Base-by-base conservation (phyloP, 2,888 invertebrate genomes). In the Autographa pulchrina region DNA sequence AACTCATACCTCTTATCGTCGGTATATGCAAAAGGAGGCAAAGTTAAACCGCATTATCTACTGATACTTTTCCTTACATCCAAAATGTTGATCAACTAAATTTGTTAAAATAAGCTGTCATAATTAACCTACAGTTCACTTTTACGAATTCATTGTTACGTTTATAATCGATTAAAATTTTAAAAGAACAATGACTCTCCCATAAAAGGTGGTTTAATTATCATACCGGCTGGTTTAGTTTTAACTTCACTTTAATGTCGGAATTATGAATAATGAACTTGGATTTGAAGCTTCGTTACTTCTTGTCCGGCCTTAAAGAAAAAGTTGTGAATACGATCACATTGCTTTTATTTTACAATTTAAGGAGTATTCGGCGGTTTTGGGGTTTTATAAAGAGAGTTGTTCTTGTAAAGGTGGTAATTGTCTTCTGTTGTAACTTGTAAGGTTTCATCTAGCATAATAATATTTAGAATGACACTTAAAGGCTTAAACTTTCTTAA, bases 241-340 rank as follows among this genome's bases (percentile, higher is more conserved):
- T 89, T 85, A 87, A 88, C 86, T 90, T 89, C 86, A 89, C 82
- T 86, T 89, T 85, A 88, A 91, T 89, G 87, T 91, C 91, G 91
- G 89, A 92, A 90, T 91, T 93, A 93, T 94, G 93, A 93, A 92
- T 93, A 94, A 94, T 93, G 90, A 91, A 92, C 86, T 90, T 86
- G 90, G 87, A 90, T 92, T 92, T 93, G 92, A 93, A 90, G 94
- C 92, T 92, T 92, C 92, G 94, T 92, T 93, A 92, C 90, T 85
- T 92, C 89, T 89, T 89, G 91, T 88, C 86, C 62, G 63, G 54
- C 65, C 75, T 75, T 52, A 35, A 76, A 78, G 73, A 85, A 84
- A 90, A 89, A 87, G 58, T 63, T 68, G 35, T 61, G 61, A 68
- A 64, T 67, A 70, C 59, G 43, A 62, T 70, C 38, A 66, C 68